Conservation (phyloP, 2,888 invertebrate genomes). For the Amiota minor region DNA sequence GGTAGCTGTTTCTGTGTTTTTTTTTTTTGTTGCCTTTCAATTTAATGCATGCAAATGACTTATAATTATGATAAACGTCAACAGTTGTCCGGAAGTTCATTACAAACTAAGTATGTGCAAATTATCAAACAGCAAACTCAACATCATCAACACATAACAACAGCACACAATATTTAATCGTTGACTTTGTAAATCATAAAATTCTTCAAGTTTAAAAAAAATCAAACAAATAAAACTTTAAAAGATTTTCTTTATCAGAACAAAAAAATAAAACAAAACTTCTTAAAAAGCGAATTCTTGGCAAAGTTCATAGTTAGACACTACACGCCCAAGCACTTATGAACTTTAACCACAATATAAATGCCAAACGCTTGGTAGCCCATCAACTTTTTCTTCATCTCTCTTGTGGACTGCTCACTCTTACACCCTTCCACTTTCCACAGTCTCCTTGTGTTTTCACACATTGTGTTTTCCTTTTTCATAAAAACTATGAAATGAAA, state of each 20-base stretch:
- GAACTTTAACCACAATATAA: constrained; percentile 12
- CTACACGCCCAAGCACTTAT: constrained; percentile 12
- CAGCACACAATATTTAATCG: background rate
- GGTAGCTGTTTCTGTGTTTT: constrained; percentile 33
- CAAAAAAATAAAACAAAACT: no score
- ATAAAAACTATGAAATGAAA: constrained; percentile 42
- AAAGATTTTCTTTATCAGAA: background rate
- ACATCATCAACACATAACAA: background rate
- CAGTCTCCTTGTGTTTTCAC: no score
- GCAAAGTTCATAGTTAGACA: no score
- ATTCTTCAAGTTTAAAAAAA: background rate
- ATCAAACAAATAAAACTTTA: background rate
- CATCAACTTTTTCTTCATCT: no score
- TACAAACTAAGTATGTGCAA: constrained; percentile 56
- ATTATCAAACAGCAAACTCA: constrained; percentile 48
- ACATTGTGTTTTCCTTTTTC: no score
- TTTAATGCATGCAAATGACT: constrained; percentile 66
- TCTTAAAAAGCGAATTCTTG: no score
- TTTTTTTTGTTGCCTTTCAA: constrained; percentile 34
- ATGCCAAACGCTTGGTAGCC: background rate
- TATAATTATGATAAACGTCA: constrained; percentile 71
- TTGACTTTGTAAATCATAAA: background rate
- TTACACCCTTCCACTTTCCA: no score
- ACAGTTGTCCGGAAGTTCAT: constrained; percentile 69
- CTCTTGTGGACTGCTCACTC: no score